Evolutionary conservation across 2,113 vertebrate genomes (phyloP).

Genomic region (Oostethus manadensis): DNA sequence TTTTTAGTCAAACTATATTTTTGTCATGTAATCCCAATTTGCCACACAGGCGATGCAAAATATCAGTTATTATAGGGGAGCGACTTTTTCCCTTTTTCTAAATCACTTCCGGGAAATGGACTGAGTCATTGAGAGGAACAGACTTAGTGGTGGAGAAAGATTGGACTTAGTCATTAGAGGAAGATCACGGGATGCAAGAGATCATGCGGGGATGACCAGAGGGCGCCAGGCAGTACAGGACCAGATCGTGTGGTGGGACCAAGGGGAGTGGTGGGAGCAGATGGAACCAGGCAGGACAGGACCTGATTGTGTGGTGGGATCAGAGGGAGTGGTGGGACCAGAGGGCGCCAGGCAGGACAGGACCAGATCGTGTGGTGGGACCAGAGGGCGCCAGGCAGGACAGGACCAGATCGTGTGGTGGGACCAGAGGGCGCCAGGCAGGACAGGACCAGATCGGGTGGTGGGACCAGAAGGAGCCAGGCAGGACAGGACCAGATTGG

Average conservation of each 20-base stretch:
- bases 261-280: too few relatives aligned
- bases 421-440: constrained; percentile 50
- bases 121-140: constrained; percentile 36
- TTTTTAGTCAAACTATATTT: too few relatives aligned
- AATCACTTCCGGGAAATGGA: constrained; percentile 9
- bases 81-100: too few relatives aligned
- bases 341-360: constrained; percentile 46
- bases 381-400: constrained; percentile 45
- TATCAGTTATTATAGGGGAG: too few relatives aligned
- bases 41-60: too few relatives aligned
- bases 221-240: constrained; percentile 6
- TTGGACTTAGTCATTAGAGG: constrained; percentile 68
- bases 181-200: constrained; percentile 51
- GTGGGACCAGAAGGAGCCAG: constrained; percentile 51
- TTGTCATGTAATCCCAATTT: too few relatives aligned
- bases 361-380: constrained; percentile 42
- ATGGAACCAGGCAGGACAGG: constrained; percentile 47
- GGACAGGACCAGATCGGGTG: constrained; percentile 38
- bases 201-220: constrained; percentile 7
- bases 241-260: constrained; percentile 42
- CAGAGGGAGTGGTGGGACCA: constrained; percentile 48
- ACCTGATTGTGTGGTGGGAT: constrained; percentile 39
- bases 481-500: constrained; percentile 40
- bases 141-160: constrained; percentile 53
- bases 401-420: constrained; percentile 40